A percentile compares a stretch with the other conserved stretches of the same genome.
These are phyloP conservation scores for Nycticryphes semicollaris DNA, from an alignment of 2,113 vertebrate genomes.

Conservation along the genomic window DNA sequence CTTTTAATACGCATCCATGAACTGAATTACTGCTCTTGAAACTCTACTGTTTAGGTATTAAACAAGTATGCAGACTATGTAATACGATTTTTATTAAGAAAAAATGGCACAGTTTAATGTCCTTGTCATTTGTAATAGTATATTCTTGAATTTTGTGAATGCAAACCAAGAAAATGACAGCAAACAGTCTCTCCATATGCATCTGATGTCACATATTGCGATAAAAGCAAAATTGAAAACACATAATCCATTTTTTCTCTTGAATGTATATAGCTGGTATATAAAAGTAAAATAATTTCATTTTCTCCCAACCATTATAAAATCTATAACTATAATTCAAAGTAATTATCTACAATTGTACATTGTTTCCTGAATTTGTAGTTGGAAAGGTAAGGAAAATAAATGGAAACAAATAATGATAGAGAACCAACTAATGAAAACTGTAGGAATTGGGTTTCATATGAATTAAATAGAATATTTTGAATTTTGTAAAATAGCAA, in stretches of 20 bases:
- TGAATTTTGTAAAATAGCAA: background rate
- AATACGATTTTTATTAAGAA: background rate
- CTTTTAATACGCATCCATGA: background rate
- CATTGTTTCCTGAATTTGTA: background rate
- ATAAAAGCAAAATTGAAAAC: background rate
- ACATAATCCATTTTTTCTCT: background rate
- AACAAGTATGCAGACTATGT: background rate
- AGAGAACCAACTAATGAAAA: background rate
- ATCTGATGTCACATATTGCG: background rate
- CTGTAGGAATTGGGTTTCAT: background rate
- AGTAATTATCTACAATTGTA: background rate
- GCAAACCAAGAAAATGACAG: background rate
- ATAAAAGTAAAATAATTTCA: background rate
- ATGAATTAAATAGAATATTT: background rate
- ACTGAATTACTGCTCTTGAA: background rate
- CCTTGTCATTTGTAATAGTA: background rate
- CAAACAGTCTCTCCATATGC: background rate
- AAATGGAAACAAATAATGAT: background rate
- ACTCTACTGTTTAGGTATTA: background rate
- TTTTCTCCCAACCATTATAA: background rate
- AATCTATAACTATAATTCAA: background rate
- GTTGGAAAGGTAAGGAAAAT: background rate
- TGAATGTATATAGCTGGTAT: background rate
- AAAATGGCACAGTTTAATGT: background rate
- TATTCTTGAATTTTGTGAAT: background rate